Evolutionary conservation across 2,797 vertebrate species (phyloP), one percentile per base, ranked within the genome.

Genomic region (Avahi laniger): DNA sequence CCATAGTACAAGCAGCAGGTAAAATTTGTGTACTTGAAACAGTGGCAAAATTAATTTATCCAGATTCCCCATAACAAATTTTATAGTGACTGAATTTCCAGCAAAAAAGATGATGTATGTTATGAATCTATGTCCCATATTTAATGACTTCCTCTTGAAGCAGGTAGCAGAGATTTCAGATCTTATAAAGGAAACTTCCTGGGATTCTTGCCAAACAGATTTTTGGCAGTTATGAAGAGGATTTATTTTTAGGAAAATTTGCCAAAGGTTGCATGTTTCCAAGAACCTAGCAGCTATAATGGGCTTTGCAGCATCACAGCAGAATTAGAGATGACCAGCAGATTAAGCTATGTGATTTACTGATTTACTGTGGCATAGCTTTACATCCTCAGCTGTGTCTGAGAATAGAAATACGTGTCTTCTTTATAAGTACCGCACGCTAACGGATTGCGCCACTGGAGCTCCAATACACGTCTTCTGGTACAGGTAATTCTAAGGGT

Each of bases 41-140:
- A 59, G 38, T 94, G 35, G 33, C 33, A 3, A 3, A 41, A 30
- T 95, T 82, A 69, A 3, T 61, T 94, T 83, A 43, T 2, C 0
- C 50, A 35, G 67, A 67, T 7, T 67, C n/a, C 96, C 69, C 13
- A 81, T 61, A 33, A 94, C 18, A 92, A 96, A 88, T 33, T 54
- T 48, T 30, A 61, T 57, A 20, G 61, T 28, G 91, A 52, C 7
- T 76, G 0, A 57, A 93, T 87, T 96, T 78, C 52, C 97, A 63
- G 3, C 46, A 80, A 54, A 69, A 94, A 73, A 12, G 75, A 78
- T 10, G 46, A 97, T 91, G 30, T 8, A 57, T 14, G 7, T 79
- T 97, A 80, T 4, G 95, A 88, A 78, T 5, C 75, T 93, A 89
- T 72, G 91, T 69, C 61, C 1, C 10, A 0, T 0, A 50, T 54